Base-by-base conservation (phyloP, 2,113 vertebrate species). In the Dicerorhinus sumatrensis region DNA sequence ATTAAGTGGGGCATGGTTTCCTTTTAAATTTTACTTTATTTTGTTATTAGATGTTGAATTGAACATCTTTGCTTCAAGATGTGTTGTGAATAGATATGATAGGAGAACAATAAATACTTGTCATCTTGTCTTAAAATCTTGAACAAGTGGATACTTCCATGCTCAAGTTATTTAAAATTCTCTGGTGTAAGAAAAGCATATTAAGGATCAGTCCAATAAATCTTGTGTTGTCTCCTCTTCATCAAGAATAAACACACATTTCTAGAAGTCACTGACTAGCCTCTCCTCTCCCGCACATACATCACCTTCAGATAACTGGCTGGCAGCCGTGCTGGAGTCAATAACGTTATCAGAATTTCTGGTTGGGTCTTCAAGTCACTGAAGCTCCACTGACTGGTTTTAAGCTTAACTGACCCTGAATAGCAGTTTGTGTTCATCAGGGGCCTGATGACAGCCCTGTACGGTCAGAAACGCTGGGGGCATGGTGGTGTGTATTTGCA, bases 361-460 rank as follows among this genome's bases (percentile, higher is more conserved):
- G 39, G 2, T 18, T 46, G 72, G 11, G 29, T n/a, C 65, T 80
- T 92, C 6, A 29, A 56, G 20, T n/a, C 25, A 14, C 2, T n/a
- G 63, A 67, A 60, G 3, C 3, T 9, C 17, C 23, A 1, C 6
- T 8, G 42, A 3, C 63, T 60, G 31, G n/a, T 82, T 82, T 63
- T 20, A 36, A 54, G 29, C 1, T 21, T 20, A 36, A 36, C 8
- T 33, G 25, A 23, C 2, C 8, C 33, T 13, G 7, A 27, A 11
- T 5, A 25, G 33, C 60, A 36, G 58, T 54, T 14, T 46, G 1
- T 20, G 16, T 46, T 36, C 16, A 3, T 39, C 23, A 69, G 31
- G 39, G 23, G 14, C 14, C 9, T 62, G 2, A 0, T 4, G 31
- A 33, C 0, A 0, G 14, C 12, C 27, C 8, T 0, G 17, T 33